Percentiles rank a stretch among this genome's conserved stretches.
Evolutionary conservation across 2,888 invertebrate species (phyloP).

Genomic region (Bhutanitis thaidina): DNA sequence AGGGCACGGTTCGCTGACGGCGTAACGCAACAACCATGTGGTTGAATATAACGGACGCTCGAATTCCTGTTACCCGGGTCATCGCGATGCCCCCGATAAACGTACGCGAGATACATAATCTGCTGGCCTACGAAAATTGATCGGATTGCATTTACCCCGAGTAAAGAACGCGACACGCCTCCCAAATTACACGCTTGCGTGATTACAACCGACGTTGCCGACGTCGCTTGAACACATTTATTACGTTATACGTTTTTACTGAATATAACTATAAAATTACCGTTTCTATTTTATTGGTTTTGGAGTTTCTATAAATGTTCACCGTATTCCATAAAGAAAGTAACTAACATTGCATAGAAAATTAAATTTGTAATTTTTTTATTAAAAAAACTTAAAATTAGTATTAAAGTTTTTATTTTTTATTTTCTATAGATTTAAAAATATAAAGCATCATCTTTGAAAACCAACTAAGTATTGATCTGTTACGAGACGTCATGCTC

Average conservation of each 20-base stretch:
- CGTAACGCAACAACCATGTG: constrained; percentile 30
- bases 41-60: constrained; percentile 47
- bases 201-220: background rate
- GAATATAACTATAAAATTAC: constrained; percentile 3
- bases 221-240: constrained; percentile 10
- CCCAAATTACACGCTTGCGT: constrained; percentile 20
- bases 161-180: constrained; percentile 25
- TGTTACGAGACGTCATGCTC: too few relatives aligned
- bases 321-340: too few relatives aligned
- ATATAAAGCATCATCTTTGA: background rate
- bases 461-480: background rate
- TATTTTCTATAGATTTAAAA: background rate
- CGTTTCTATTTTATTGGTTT: too few relatives aligned
- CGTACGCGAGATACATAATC: constrained; percentile 43
- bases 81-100: constrained; percentile 56
- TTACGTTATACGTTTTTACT: constrained; percentile 10
- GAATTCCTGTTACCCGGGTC: constrained; percentile 51
- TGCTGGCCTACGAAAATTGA: constrained; percentile 55
- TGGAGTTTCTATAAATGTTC: too few relatives aligned
- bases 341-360: too few relatives aligned
- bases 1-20: constrained; percentile 32
- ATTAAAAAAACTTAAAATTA: background rate
- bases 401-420: background rate
- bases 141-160: constrained; percentile 44
- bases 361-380: too few relatives aligned